phyloP scores from a whole-genome alignment of 2,113 vertebrate species.

The Cyrtonyx montezumae region DNA sequence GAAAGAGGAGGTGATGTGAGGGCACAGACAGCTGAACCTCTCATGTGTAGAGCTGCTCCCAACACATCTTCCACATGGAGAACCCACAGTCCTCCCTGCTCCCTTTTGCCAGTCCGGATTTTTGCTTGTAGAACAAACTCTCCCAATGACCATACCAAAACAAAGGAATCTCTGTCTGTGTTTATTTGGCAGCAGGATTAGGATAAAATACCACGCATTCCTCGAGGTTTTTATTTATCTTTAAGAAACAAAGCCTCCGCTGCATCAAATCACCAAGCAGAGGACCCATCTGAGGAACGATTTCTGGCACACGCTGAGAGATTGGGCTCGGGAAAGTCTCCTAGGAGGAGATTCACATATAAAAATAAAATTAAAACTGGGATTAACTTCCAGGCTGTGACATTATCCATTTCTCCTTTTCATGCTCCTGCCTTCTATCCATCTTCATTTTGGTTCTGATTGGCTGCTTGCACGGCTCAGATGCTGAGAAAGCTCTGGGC shows the following conservation, averaged over 20 bases:
- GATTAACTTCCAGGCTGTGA: slow-evolving; percentile 47
- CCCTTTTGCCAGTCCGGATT: background rate
- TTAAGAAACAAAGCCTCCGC: slow-evolving; percentile 17
- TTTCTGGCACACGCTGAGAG: background rate
- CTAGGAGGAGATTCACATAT: background rate
- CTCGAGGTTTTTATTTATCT: background rate
- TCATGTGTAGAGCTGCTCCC: background rate
- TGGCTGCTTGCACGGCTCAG: background rate
- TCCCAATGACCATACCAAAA: slow-evolving; percentile 14
- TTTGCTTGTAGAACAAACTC: slow-evolving; percentile 41
- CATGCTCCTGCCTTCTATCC: background rate
- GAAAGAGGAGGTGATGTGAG: background rate
- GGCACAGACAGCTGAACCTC: background rate
- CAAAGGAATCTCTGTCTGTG: slow-evolving; percentile 21
- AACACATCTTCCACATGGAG: background rate
- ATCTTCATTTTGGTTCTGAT: slow-evolving; percentile 5
- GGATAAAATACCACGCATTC: slow-evolving; percentile 46
- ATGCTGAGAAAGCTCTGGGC: background rate
- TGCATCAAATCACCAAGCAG: background rate
- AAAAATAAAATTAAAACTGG: slow-evolving; percentile 33
- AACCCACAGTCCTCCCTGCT: background rate
- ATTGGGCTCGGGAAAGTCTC: background rate
- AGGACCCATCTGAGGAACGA: slow-evolving; percentile 13
- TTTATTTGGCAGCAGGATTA: slow-evolving; percentile 55
- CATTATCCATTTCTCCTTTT: slow-evolving; percentile 17